Conservation (phyloP, 1,140 invertebrate genomes). For the Habropoda laboriosa region DNA sequence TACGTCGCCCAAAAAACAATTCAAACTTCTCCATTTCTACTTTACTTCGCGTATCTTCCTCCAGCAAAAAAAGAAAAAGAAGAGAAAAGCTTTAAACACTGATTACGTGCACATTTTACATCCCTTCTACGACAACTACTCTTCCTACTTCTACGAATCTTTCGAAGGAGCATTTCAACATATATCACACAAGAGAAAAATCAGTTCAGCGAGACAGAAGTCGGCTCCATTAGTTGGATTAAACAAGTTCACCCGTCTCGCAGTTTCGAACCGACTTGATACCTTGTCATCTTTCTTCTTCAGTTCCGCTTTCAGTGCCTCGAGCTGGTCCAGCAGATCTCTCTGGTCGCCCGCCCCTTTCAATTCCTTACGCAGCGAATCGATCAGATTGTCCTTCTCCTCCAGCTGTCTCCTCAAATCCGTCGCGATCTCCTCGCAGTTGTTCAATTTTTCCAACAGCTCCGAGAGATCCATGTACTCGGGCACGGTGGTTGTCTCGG, state of each 20-base stretch:
- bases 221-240: neutral
- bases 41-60: too few relatives aligned
- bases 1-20: neutral
- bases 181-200: neutral
- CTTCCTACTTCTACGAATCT: neutral
- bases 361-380: slow-evolving; percentile 59
- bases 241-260: neutral
- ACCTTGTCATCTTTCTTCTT: slow-evolving; percentile 66
- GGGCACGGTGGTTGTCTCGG: slow-evolving; percentile 6
- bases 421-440: slow-evolving; percentile 52
- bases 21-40: neutral
- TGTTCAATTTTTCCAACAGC: slow-evolving; percentile 36
- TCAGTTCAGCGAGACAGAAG: neutral
- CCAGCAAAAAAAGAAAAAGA: too few relatives aligned
- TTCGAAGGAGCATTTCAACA: neutral
- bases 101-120: neutral
- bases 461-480: slow-evolving; percentile 35
- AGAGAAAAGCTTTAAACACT: neutral
- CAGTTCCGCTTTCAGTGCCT: slow-evolving; percentile 61
- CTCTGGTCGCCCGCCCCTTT: slow-evolving; percentile 45
- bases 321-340: slow-evolving; percentile 47
- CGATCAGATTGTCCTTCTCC: slow-evolving; percentile 60
- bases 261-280: neutral
- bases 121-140: neutral
- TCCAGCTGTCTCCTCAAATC: slow-evolving; percentile 64